Conservation (phyloP, 2,888 invertebrate species). For the Ellobium chinense region DNA sequence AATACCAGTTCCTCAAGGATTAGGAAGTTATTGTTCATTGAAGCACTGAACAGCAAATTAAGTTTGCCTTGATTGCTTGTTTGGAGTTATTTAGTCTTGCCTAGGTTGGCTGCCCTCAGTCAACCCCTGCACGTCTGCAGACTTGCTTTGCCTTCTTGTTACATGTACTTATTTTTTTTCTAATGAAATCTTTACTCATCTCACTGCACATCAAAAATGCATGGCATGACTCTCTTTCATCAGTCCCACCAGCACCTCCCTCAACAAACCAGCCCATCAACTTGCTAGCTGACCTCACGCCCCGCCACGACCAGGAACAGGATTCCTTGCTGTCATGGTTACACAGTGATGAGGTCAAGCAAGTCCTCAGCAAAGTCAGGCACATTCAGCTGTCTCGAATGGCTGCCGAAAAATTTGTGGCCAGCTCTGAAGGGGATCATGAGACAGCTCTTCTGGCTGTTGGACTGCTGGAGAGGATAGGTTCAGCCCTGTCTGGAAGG, state of each 20-base stretch:
- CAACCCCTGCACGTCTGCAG: too few species aligned
- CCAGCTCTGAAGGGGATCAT: slow-evolving; percentile 66
- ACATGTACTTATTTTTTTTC: too few species aligned
- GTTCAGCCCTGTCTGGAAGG: slow-evolving; percentile 4
- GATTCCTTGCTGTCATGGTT: slow-evolving; percentile 67
- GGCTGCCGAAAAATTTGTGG: slow-evolving; percentile 61
- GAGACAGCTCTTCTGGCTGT: slow-evolving; percentile 64
- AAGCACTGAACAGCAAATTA: too few species aligned
- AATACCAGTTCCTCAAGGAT: too few species aligned
- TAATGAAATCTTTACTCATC: too few species aligned
- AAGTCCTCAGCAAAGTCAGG: neutral
- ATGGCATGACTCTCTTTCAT: too few species aligned
- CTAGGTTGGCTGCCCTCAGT: too few species aligned
- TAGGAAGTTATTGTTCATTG: too few species aligned
- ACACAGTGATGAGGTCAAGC: slow-evolving; percentile 59
- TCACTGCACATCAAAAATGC: too few species aligned
- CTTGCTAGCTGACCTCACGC: slow-evolving; percentile 68
- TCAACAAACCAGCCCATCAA: slow-evolving; percentile 51
- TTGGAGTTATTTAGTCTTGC: too few species aligned
- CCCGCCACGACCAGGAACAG: slow-evolving; percentile 69
- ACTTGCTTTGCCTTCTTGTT: too few species aligned
- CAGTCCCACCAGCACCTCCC: neutral
- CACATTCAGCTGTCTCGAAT: slow-evolving; percentile 55
- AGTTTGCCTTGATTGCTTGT: too few species aligned
- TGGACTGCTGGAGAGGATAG: slow-evolving; percentile 71